A percentile compares a stretch with the other conserved stretches of the same genome.
Evolutionary conservation across 2,113 vertebrate genomes (phyloP).

Genomic region (Argyrosomus japonicus): DNA sequence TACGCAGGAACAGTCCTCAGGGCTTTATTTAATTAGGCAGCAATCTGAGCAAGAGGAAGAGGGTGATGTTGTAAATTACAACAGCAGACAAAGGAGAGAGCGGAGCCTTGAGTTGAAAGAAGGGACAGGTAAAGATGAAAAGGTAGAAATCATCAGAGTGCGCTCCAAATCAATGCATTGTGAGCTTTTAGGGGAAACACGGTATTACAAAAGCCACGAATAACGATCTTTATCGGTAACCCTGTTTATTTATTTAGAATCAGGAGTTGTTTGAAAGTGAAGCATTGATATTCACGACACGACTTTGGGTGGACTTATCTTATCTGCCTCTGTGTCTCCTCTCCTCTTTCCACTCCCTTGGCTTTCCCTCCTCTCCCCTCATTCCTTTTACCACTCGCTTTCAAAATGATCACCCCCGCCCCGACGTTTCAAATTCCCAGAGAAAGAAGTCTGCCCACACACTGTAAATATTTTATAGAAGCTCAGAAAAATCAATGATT

Average conservation of each 20-base stretch:
- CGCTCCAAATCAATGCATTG: constrained; percentile 50
- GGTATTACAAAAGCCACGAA: constrained; percentile 47
- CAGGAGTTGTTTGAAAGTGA: constrained; percentile 71
- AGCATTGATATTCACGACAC: constrained; percentile 76
- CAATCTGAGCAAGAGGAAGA: constrained; percentile 20
- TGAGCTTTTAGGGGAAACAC: constrained; percentile 50
- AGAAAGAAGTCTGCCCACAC: constrained; percentile 81
- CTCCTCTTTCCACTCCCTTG: constrained; percentile 22
- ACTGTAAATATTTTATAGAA: constrained; percentile 84
- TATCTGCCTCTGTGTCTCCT: constrained; percentile 61
- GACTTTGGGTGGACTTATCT: constrained; percentile 66
- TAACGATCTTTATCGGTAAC: constrained; percentile 68
- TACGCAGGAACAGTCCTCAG: constrained; percentile 22
- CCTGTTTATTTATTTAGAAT: constrained; percentile 79
- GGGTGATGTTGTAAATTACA: constrained; percentile 1
- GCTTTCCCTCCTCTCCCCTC: constrained; percentile 36
- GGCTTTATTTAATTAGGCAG: constrained; percentile 57
- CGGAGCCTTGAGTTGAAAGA: constrained; percentile 7
- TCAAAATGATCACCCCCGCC: constrained; percentile 73
- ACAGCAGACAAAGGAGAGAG: constrained; percentile 16
- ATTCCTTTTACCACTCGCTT: constrained; percentile 70
- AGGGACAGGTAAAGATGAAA: constrained; percentile 19
- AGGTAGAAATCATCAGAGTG: constrained; percentile 43
- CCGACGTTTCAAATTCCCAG: constrained; percentile 70
- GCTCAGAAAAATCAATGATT: constrained; percentile 81